Base-by-base conservation (phyloP, 2,797 vertebrate species). In the Catharus ustulatus region DNA sequence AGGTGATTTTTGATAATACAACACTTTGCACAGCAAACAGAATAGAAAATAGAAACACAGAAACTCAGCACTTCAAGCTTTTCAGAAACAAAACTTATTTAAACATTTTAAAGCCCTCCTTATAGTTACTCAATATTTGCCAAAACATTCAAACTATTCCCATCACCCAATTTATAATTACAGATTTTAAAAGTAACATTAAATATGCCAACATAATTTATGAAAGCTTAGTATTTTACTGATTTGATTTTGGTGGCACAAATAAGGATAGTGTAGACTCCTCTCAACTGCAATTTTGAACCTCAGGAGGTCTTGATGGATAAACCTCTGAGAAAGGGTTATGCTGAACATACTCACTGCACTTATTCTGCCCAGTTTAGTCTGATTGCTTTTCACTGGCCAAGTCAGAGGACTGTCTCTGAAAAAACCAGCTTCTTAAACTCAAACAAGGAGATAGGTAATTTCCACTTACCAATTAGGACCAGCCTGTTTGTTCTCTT, bases 401-500 rank as follows among this genome's bases (percentile, higher is more conserved):
- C 13, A 79, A 54, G 27, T 82, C 34, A 88, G 29, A 73, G 36
- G 36, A 84, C 29, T 16, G 20, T 20, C 55, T 42, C 23, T 27
- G 52, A 32, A 77, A 62, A 76, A 38, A 54, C 1, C 4, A 84
- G 6, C 20, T 74, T 59, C 43, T 62, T 45, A 23, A 87, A 67
- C 20, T 45, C 40, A 34, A 67, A 58, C 2, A 4, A 57, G 13
- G 22, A 88, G 38, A 48, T 9, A 29, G 0, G 0, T 26, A 4
- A 54, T 58, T 79, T 82, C 18, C 14, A 91, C 97, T 98, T 97
- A 99, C 99, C 99, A 97, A 99, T 99, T 95, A 99, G 98, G 72
- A 99, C 98, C 73, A 99, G 96, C 55, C 98, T 97, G 95, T 98
- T 99, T 91, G 97, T 97, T 94, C 98, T 97, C 29, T 98, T 97